Percentiles rank a stretch among this genome's conserved stretches.
These are phyloP conservation scores for Drosophila emarginata DNA, from an alignment of 2,888 invertebrate genomes.

Conservation along the genomic window DNA sequence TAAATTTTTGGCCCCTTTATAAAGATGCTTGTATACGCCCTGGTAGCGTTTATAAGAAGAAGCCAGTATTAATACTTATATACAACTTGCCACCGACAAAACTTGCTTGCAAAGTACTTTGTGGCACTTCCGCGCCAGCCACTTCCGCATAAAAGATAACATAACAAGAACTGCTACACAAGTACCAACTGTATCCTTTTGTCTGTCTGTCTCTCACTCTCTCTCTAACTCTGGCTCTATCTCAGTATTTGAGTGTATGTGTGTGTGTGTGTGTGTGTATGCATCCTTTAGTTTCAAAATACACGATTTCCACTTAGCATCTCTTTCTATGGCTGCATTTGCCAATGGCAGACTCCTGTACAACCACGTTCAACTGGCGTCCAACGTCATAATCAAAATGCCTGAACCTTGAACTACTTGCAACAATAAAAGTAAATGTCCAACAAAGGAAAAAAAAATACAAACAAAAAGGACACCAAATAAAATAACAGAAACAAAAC, in stretches of 20 bases:
- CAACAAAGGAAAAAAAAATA: slow-evolving; percentile 3
- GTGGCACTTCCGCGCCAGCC: slow-evolving; percentile 41
- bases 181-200: slow-evolving; percentile 21
- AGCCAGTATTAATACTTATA: slow-evolving; percentile 36
- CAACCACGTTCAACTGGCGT: slow-evolving; percentile 19
- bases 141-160: slow-evolving; percentile 47
- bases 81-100: slow-evolving; percentile 25
- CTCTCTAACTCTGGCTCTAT: neutral
- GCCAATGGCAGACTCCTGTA: slow-evolving; percentile 11
- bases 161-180: slow-evolving; percentile 28
- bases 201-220: neutral
- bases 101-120: slow-evolving; percentile 31
- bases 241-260: neutral
- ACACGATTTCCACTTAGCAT: slow-evolving; percentile 21
- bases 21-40: slow-evolving; percentile 5
- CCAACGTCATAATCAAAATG: slow-evolving; percentile 47
- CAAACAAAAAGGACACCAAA: neutral
- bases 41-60: slow-evolving; percentile 18
- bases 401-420: slow-evolving; percentile 54
- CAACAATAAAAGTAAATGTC: slow-evolving; percentile 64
- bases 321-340: slow-evolving; percentile 31
- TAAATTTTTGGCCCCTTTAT: neutral
- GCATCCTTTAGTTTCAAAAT: slow-evolving; percentile 28
- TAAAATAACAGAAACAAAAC: slow-evolving; percentile 23
- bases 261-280: slow-evolving; percentile 4